Evolutionary conservation across 2,888 invertebrate genomes (phyloP), one percentile per base, ranked within the genome.

Genomic region (Ptychoptera contaminata): DNA sequence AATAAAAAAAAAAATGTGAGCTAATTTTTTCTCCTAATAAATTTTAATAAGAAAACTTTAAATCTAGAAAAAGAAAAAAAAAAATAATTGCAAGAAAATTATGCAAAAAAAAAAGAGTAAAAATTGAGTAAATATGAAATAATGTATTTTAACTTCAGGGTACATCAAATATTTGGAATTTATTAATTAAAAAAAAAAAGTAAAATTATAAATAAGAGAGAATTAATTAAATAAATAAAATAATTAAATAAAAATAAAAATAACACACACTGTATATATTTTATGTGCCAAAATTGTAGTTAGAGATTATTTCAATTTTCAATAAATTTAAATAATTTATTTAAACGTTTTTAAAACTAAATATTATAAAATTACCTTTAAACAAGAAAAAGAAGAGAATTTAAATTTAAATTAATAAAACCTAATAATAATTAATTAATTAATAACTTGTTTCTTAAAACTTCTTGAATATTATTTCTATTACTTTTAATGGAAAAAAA

Each of bases 241-340:
- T 29, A 43, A 37, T 43, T n/a, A 16, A 42, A 37, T 14, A 10
- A 37, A 10, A 37, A 8, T 37, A 11, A 12, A 38, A 15, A 44
- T 14, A 10, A 14, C 40, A 38, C 40, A 44, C 40, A 44, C 40
- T 40, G 32, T 45, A 41, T 45, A 45, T 40, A 41, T 45, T 45
- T 32, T 32, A 32, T 41, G 40, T 40, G 40, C 41, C 45, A 40
- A 45, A 45, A 45, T 41, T 45, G 41, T 41, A 45, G 44, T 44
- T 44, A 44, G 44, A 40, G 30, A 36, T 44, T 44, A 37, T 44
- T 40, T 37, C 40, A 40, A 44, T 37, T 44, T 40, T 44, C 35
- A 23, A 38, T 29, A 32, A 32, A 43, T 14, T 2, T 29, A 34
- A 29, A 36, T 15, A 43, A 35, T n/a, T 14, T 35, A 14, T 35